Evolutionary conservation across 2,797 vertebrate species (phyloP), one percentile per base, ranked within the genome.

Genomic region (Saxicola maurus): DNA sequence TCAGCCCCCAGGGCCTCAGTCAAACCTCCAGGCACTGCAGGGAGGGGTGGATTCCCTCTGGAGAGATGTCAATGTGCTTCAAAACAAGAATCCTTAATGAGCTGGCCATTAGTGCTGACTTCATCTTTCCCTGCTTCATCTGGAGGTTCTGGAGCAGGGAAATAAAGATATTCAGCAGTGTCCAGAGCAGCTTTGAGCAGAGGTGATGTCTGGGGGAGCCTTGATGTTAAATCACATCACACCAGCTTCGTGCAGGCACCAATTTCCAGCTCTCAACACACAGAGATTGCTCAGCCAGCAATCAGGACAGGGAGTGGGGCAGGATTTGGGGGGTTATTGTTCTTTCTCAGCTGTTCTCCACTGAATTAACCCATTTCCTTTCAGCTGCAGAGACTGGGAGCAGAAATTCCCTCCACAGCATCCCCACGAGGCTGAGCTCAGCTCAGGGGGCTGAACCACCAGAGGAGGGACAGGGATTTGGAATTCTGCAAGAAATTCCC

Each of bases 131-230:
- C 59, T 61, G 78, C 75, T 59, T 4, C 21, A 1, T 4, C 37
- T 33, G 49, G 14, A 43, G 53, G 43, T 6, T 21, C 13, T 37
- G 64, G 80, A 48, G 64, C 28, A 40, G 13, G 11, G 17, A 66
- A 55, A 33, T 9, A 1, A 37, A n/a, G 5, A 9, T 15, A 25
- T 20, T 57, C 5, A 37, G 59, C 28, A 25, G 62, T 0, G 7
- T 14, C 45, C 73, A 56, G 20, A 19, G 1, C 33, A 52, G 55
- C 33, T 23, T 33, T 6, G 55, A 51, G 5, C 16, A 66, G 25
- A 12, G 8, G 3, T 2, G 18, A 0, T 7, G 6, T 10, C 33
- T 14, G 0, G 0, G 24, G 21, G 56, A 56, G 21, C 2, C 11
- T 8, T 25, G 56, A 7, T 6, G 2, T 48, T 18, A n/a, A 77